Evolutionary conservation across 1,140 invertebrate genomes (phyloP).

Genomic region (Drosophila nebulosa): DNA sequence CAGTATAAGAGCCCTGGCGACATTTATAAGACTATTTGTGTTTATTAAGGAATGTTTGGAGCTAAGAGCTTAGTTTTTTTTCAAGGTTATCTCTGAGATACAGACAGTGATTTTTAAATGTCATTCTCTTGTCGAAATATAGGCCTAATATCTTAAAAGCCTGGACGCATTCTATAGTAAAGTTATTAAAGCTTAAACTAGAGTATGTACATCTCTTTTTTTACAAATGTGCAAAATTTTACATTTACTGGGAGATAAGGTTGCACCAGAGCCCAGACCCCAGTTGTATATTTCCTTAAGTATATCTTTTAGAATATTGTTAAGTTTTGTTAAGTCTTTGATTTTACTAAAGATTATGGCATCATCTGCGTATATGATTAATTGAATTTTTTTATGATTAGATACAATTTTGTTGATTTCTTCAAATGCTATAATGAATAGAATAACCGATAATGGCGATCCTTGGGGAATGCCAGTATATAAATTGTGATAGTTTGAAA

Average conservation of each 20-base stretch:
- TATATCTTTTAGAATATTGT: neutral
- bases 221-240: slow-evolving; percentile 4
- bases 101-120: too few relatives aligned
- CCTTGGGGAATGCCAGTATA: neutral
- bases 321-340: too few relatives aligned
- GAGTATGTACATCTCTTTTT: neutral
- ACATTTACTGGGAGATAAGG: neutral
- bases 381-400: slow-evolving; percentile 6
- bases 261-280: neutral
- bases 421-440: slow-evolving; percentile 10
- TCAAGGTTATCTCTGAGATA: too few relatives aligned
- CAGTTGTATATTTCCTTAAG: neutral
- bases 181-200: slow-evolving; percentile 1
- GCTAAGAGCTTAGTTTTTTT: too few relatives aligned
- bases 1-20: neutral
- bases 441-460: slow-evolving; percentile 1
- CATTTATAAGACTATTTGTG: neutral
- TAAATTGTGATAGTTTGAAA: neutral
- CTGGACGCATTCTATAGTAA: slow-evolving; percentile 1
- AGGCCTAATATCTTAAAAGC: slow-evolving; percentile 1
- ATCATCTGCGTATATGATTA: slow-evolving; percentile 13
- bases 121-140: slow-evolving; percentile 10
- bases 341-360: slow-evolving; percentile 5
- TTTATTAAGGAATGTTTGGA: slow-evolving; percentile 2
- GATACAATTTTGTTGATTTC: slow-evolving; percentile 2